Conservation (phyloP, 2,113 vertebrate species). For the Raja brachyura region DNA sequence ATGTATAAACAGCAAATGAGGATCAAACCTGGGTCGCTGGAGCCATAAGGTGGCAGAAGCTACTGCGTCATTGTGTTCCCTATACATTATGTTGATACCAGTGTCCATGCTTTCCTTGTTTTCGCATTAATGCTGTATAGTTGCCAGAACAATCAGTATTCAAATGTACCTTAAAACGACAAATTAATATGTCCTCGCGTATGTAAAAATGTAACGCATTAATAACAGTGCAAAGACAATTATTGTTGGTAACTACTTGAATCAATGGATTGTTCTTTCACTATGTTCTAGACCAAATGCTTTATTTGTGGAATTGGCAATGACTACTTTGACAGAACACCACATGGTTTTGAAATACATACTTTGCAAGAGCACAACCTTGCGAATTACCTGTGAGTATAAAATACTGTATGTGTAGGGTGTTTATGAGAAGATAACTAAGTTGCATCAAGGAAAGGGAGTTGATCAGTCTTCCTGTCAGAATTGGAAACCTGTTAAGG, state of each 20-base stretch:
- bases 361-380: slow-evolving; percentile 98
- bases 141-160: background rate
- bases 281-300: slow-evolving; percentile 81
- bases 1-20: no score
- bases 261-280: slow-evolving; percentile 37
- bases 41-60: no score
- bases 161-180: background rate
- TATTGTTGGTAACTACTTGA: background rate
- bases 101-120: background rate
- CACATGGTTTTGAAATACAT: slow-evolving; percentile 95
- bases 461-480: background rate
- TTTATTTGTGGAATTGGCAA: slow-evolving; percentile 98
- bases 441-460: background rate
- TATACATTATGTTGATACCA: no score
- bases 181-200: background rate
- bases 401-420: background rate
- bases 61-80: no score
- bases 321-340: slow-evolving; percentile 94
- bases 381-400: slow-evolving; percentile 96
- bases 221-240: background rate
- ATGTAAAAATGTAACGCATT: background rate
- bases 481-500: background rate
- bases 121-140: background rate
- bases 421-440: background rate
- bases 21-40: no score